Percentiles rank a stretch among this genome's conserved stretches.
Conservation (phyloP, 2,113 vertebrate genomes). For the Daphoenositta chrysoptera region DNA sequence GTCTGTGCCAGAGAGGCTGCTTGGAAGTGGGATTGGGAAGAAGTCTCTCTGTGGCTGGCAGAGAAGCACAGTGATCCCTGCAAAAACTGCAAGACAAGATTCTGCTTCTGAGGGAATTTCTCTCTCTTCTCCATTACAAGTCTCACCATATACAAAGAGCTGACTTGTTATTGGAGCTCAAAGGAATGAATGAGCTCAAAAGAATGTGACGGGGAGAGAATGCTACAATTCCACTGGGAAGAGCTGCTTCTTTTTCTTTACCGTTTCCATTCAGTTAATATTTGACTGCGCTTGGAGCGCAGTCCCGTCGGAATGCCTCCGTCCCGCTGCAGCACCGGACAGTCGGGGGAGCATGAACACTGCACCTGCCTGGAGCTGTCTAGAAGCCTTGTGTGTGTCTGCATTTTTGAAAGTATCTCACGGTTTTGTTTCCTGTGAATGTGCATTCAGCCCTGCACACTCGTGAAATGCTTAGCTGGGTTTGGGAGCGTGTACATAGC, state of each 20-base stretch:
- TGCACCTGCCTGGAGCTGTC: conserved; percentile 33
- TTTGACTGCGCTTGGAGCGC: neutral
- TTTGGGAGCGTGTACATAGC: neutral
- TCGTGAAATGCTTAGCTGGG: conserved; percentile 15
- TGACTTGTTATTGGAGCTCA: conserved; percentile 50
- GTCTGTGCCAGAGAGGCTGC: neutral
- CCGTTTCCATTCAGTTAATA: conserved; percentile 5
- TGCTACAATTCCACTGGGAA: conserved; percentile 28
- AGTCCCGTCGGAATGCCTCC: neutral
- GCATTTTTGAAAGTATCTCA: conserved; percentile 54
- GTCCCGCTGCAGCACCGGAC: neutral
- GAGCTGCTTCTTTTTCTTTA: neutral
- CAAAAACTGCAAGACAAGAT: neutral
- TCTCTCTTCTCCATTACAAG: conserved; percentile 1
- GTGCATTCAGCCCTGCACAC: conserved; percentile 54
- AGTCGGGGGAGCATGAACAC: neutral
- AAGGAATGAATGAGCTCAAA: conserved; percentile 60
- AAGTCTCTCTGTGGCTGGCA: neutral
- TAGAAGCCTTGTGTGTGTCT: conserved; percentile 5
- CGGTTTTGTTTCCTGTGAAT: conserved; percentile 53
- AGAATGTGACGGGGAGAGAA: conserved; percentile 38
- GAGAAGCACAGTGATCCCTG: fast-evolving
- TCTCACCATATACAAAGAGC: conserved; percentile 41
- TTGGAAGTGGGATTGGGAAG: neutral
- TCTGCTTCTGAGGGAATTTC: neutral